phyloP scores from a whole-genome alignment of 2,888 invertebrate genomes.

The Pammene fasciana region DNA sequence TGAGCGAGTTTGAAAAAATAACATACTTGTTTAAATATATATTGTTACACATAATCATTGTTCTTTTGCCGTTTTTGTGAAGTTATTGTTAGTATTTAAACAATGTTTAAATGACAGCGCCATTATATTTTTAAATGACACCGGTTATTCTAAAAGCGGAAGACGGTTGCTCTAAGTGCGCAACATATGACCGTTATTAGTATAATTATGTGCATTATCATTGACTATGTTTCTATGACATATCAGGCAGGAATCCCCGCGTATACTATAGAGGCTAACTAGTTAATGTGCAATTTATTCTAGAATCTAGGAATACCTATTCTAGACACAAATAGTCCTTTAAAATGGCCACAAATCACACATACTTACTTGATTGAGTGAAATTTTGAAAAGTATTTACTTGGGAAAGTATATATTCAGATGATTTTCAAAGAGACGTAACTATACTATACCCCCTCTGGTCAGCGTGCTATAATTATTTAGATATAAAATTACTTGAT shows the following conservation, averaged over 20 bases:
- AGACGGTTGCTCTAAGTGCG: not conserved
- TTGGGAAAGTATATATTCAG: too few species aligned
- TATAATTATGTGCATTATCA: conserved; percentile 6
- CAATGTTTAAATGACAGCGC: too few species aligned
- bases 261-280: not conserved
- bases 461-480: too few species aligned
- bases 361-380: too few species aligned
- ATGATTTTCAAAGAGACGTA: too few species aligned
- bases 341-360: not conserved
- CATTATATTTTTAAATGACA: not conserved
- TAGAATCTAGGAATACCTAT: not conserved
- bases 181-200: not conserved
- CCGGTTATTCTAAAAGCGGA: conserved; percentile 39
- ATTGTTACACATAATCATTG: too few species aligned
- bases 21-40: too few species aligned
- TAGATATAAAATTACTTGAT: too few species aligned
- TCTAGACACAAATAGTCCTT: not conserved
- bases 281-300: not conserved
- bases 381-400: too few species aligned
- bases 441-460: too few species aligned
- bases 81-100: not conserved
- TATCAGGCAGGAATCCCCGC: conserved; percentile 14
- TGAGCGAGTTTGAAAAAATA: too few species aligned
- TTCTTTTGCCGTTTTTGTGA: not conserved
- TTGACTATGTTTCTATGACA: not conserved